Conservation (phyloP, 2,113 vertebrate species). For the Penelope pileata region DNA sequence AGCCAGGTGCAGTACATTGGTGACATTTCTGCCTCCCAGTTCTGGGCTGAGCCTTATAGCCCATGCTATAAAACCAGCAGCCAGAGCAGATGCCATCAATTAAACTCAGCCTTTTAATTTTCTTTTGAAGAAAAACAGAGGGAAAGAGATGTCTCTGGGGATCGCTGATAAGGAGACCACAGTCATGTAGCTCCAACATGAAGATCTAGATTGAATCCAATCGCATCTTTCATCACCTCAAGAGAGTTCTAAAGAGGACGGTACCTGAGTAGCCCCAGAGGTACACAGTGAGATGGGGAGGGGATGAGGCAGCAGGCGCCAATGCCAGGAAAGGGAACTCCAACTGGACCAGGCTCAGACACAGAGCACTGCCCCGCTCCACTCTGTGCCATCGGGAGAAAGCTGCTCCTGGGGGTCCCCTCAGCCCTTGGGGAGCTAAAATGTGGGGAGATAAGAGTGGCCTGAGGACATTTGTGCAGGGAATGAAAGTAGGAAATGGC, state of each 20-base stretch:
- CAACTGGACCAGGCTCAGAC: neutral
- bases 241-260: neutral
- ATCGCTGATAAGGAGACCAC: neutral
- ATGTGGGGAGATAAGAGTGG: neutral
- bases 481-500: neutral
- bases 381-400: neutral
- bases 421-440: neutral
- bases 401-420: neutral
- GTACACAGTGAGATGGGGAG: neutral
- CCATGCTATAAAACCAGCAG: neutral
- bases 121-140: neutral
- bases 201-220: neutral
- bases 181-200: neutral
- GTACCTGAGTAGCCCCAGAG: neutral
- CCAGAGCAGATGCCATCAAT: neutral
- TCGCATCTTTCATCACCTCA: neutral
- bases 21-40: neutral
- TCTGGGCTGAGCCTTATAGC: neutral
- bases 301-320: neutral
- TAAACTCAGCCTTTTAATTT: constrained; percentile 38
- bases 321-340: neutral
- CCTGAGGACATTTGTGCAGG: accelerated
- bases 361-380: neutral
- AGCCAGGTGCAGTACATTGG: neutral
- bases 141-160: neutral